Percentiles rank a stretch among this genome's conserved stretches.
Conservation (phyloP, 2,888 invertebrate genomes). For the Clanis bilineata region DNA sequence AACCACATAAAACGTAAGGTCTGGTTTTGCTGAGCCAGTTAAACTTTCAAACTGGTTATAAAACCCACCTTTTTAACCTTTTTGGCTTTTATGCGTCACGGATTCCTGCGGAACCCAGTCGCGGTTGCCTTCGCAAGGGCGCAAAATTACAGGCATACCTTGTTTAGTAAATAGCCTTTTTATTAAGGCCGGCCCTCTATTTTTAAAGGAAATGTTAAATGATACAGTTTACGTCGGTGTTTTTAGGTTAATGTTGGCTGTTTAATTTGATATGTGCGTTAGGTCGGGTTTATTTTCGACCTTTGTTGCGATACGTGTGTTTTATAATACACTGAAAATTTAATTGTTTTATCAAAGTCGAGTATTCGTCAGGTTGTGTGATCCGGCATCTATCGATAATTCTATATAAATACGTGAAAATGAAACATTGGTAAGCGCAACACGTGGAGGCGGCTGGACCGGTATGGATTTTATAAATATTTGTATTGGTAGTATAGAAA, state of each 20-base stretch:
- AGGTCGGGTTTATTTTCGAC: neutral
- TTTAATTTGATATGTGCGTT: constrained; percentile 11
- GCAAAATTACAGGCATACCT: constrained; percentile 15
- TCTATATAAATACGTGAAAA: too few species aligned
- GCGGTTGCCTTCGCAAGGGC: neutral
- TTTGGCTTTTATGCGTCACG: constrained; percentile 6
- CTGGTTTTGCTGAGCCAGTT: neutral
- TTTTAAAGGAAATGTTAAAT: constrained; percentile 20
- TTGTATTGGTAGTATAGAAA: too few species aligned
- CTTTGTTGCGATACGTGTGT: neutral
- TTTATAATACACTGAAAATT: neutral
- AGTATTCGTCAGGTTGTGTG: too few species aligned
- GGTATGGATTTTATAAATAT: too few species aligned
- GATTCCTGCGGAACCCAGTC: neutral
- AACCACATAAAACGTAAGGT: neutral
- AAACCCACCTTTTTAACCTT: constrained; percentile 10
- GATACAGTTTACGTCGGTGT: constrained; percentile 8
- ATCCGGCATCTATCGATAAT: too few species aligned
- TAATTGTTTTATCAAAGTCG: too few species aligned
- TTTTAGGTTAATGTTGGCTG: constrained; percentile 10
- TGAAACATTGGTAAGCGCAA: too few species aligned
- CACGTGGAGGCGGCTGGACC: too few species aligned
- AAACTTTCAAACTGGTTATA: constrained; percentile 3
- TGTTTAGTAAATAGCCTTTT: constrained; percentile 16
- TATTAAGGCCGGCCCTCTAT: constrained; percentile 15